Percentiles rank a stretch among this genome's conserved stretches.
phyloP scores from a whole-genome alignment of 2,888 invertebrate genomes.

The Cryptocheilus praepositus region DNA sequence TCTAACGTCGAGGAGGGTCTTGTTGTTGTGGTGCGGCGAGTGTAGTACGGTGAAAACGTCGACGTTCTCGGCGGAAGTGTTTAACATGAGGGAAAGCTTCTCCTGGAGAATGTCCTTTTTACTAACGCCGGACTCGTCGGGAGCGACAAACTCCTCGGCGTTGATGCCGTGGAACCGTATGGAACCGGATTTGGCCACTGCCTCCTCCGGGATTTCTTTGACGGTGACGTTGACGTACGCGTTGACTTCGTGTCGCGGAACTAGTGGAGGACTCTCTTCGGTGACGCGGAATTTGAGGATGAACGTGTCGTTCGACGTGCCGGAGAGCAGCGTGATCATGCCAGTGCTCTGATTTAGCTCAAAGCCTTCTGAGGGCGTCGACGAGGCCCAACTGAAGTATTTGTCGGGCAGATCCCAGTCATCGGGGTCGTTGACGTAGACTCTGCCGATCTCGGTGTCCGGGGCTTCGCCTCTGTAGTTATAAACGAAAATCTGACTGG shows the following conservation, averaged over 20 bases:
- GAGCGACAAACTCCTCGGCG: constrained; percentile 89
- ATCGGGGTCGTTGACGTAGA: constrained; percentile 95
- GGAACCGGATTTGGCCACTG: constrained; percentile 94
- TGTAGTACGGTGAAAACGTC: constrained; percentile 94
- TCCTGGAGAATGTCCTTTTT: constrained; percentile 84
- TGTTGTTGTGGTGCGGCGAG: constrained; percentile 79
- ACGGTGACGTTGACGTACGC: constrained; percentile 92
- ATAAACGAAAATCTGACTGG: constrained; percentile 94
- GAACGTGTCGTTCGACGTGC: constrained; percentile 86
- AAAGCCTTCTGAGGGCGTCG: constrained; percentile 80
- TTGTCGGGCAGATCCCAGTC: constrained; percentile 98
- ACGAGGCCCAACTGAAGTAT: constrained; percentile 84
- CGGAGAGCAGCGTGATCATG: constrained; percentile 90
- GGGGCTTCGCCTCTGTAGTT: constrained; percentile 92
- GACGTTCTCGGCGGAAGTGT: constrained; percentile 87
- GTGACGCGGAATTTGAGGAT: constrained; percentile 84
- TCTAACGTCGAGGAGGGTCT: constrained; percentile 86
- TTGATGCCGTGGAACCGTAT: constrained; percentile 88
- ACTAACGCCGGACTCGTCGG: constrained; percentile 79
- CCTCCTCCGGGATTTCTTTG: constrained; percentile 92
- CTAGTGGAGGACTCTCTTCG: constrained; percentile 79
- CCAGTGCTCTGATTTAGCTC: constrained; percentile 85
- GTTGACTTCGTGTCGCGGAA: constrained; percentile 82
- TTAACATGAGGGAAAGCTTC: constrained; percentile 83
- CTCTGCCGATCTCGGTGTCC: constrained; percentile 90